phyloP scores from a whole-genome alignment of 2,113 vertebrate genomes.

The Anhinga anhinga region DNA sequence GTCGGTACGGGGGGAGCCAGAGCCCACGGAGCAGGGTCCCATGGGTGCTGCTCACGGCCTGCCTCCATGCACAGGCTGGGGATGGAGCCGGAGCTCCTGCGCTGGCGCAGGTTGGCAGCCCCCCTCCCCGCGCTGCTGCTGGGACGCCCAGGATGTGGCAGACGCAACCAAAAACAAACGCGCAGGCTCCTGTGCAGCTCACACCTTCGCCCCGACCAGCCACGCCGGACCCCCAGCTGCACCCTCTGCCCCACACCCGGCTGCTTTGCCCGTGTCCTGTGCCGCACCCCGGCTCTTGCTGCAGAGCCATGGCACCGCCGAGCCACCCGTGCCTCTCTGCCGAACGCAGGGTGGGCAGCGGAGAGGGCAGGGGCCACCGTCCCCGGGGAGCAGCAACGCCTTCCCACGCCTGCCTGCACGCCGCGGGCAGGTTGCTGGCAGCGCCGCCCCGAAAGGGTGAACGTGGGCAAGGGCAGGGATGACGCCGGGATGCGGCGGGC shows the following conservation, averaged over 20 bases:
- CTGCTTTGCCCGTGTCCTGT: accelerated
- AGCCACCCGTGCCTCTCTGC: background rate
- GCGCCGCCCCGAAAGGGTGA: accelerated
- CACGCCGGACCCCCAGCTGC: accelerated
- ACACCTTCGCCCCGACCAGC: accelerated
- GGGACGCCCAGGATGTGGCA: background rate
- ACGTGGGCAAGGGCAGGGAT: background rate
- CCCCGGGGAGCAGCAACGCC: accelerated
- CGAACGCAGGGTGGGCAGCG: background rate
- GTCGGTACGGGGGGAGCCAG: accelerated
- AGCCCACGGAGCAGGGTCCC: background rate
- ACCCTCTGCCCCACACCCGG: background rate
- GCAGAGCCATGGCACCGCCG: accelerated
- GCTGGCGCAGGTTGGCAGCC: background rate
- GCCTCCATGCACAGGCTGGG: background rate
- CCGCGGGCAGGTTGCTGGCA: accelerated
- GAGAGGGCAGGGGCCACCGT: background rate
- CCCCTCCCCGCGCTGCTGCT: background rate
- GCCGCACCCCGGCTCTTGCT: accelerated
- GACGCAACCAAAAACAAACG: accelerated
- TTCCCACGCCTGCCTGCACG: background rate
- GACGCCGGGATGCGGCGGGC: accelerated
- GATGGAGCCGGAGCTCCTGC: background rate
- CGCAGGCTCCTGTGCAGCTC: accelerated
- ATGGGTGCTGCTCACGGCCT: background rate